Evolutionary conservation across 2,113 vertebrate genomes (phyloP).

Genomic region (Ellobius talpinus): DNA sequence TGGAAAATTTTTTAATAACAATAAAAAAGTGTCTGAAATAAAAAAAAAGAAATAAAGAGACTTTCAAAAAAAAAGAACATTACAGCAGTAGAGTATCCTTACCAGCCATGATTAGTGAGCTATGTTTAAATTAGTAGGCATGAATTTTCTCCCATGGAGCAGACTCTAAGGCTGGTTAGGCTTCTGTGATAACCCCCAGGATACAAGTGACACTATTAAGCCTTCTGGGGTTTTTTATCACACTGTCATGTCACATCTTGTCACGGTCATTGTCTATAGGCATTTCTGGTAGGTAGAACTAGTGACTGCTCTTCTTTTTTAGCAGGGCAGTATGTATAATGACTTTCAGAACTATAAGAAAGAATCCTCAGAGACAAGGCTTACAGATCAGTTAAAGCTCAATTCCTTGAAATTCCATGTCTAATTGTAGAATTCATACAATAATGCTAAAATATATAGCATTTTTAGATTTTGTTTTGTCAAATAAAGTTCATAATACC

Average conservation of each 20-base stretch:
- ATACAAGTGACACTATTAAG: not conserved
- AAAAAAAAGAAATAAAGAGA: too few relatives aligned
- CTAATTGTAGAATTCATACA: not conserved
- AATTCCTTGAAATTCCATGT: not conserved
- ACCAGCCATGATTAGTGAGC: not conserved
- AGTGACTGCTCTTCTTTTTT: not conserved
- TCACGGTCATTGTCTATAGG: not conserved
- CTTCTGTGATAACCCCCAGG: not conserved
- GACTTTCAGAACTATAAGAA: not conserved
- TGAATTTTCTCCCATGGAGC: not conserved
- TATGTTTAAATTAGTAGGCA: not conserved
- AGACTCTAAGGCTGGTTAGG: not conserved
- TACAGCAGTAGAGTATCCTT: not conserved
- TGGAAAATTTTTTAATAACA: too few relatives aligned
- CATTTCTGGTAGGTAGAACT: not conserved
- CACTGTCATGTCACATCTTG: rapidly evolving
- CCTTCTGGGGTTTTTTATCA: not conserved
- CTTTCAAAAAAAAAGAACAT: not conserved
- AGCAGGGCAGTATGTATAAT: not conserved
- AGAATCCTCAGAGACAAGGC: not conserved
- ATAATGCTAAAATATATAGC: not conserved
- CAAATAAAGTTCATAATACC: not conserved
- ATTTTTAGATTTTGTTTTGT: not conserved
- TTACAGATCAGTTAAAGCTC: not conserved
- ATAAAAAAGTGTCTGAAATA: too few relatives aligned